Evolutionary conservation across 1,140 invertebrate species (phyloP).

Genomic region (Papilio machaon): DNA sequence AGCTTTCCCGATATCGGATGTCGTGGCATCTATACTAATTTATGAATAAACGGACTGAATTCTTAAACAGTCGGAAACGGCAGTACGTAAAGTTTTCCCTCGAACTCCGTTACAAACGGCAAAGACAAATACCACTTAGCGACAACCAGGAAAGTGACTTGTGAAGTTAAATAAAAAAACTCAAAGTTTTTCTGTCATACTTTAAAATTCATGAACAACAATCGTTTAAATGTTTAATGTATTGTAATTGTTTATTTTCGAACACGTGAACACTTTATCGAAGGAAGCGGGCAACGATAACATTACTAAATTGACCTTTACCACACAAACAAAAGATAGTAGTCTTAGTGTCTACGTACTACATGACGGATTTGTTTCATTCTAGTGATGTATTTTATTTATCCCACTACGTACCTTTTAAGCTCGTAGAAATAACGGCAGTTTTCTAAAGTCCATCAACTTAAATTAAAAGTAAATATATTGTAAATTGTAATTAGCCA

Average conservation of each 20-base stretch:
- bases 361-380: neutral
- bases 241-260: constrained; percentile 10
- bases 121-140: constrained; percentile 43
- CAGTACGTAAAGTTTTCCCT: constrained; percentile 24
- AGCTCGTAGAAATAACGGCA: constrained; percentile 47
- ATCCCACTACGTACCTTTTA: constrained; percentile 56
- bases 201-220: constrained; percentile 44
- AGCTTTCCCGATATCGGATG: constrained; percentile 48
- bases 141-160: constrained; percentile 41
- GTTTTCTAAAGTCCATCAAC: constrained; percentile 63
- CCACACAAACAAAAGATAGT: constrained; percentile 29
- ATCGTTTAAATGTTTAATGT: constrained; percentile 31
- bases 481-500: constrained; percentile 44
- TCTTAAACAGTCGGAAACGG: constrained; percentile 25
- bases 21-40: constrained; percentile 53
- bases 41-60: constrained; percentile 46
- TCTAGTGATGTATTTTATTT: constrained; percentile 39
- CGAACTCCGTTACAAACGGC: constrained; percentile 38
- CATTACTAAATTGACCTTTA: constrained; percentile 30
- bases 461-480: constrained; percentile 40
- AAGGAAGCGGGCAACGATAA: constrained; percentile 13
- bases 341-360: neutral
- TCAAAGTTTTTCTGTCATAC: constrained; percentile 40
- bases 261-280: constrained; percentile 21
- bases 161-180: constrained; percentile 54